Conservation (phyloP, 2,113 vertebrate genomes). For the Chinchilla lanigera region DNA sequence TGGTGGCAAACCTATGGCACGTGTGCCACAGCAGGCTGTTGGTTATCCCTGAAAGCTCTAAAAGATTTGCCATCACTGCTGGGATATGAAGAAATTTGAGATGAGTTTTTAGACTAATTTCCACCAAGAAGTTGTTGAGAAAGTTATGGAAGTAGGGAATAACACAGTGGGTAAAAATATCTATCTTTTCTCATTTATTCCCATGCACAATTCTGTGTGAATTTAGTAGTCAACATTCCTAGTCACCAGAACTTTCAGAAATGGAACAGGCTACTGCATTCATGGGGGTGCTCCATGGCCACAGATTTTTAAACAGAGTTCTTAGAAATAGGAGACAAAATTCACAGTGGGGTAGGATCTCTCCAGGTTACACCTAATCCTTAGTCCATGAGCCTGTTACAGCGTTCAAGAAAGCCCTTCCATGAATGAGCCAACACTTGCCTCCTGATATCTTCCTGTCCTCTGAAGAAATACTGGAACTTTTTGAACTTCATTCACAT, state of each 20-base stretch:
- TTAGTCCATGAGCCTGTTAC: neutral
- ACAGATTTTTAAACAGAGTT: neutral
- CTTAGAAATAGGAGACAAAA: neutral
- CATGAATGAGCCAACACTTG: neutral
- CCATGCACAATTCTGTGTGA: neutral
- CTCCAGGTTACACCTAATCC: neutral
- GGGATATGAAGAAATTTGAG: neutral
- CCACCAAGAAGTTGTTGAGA: neutral
- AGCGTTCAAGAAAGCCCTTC: neutral
- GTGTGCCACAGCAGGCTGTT: neutral
- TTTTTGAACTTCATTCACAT: neutral
- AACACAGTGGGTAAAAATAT: neutral
- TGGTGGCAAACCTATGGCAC: neutral
- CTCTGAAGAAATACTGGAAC: slow-evolving; percentile 5
- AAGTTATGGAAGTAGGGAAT: neutral
- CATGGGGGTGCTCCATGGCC: neutral
- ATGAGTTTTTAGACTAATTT: neutral
- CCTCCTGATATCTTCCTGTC: neutral
- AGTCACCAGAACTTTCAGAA: neutral
- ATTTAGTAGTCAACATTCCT: neutral
- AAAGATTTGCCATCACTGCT: neutral
- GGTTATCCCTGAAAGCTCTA: neutral
- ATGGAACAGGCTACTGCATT: neutral
- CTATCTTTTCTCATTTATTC: neutral
- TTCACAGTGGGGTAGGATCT: neutral